phyloP scores from a whole-genome alignment of 2,888 invertebrate species.

The Andricus curvator region DNA sequence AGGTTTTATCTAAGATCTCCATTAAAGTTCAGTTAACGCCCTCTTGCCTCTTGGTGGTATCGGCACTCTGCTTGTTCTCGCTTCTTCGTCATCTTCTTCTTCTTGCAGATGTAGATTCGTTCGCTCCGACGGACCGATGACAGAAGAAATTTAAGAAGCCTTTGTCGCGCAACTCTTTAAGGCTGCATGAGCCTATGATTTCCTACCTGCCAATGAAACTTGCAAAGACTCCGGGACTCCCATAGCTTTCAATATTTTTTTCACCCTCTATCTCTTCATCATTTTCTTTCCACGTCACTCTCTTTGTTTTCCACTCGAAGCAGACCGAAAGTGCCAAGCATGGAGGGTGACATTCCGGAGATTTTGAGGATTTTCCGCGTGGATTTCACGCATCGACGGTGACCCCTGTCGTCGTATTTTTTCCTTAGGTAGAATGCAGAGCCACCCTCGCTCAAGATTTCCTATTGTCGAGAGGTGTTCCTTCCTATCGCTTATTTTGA shows the following conservation, averaged over 20 bases:
- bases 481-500: conserved; percentile 25
- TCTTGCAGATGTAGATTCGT: conserved; percentile 10
- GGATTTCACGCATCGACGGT: conserved; percentile 54
- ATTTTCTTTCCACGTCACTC: conserved; percentile 41
- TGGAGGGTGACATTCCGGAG: conserved; percentile 47
- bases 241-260: conserved; percentile 30
- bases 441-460: conserved; percentile 42
- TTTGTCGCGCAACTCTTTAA: conserved; percentile 48
- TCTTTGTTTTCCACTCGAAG: conserved; percentile 48
- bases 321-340: conserved; percentile 43
- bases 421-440: conserved; percentile 18
- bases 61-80: conserved; percentile 46
- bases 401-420: conserved; percentile 50
- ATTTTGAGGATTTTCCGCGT: conserved; percentile 55
- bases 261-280: conserved; percentile 7
- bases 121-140: conserved; percentile 22
- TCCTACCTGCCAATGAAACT: conserved; percentile 9
- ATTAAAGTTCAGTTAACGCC: conserved; percentile 78
- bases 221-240: conserved; percentile 9
- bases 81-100: conserved; percentile 33
- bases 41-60: conserved; percentile 65
- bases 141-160: conserved; percentile 41
- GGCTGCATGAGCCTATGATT: conserved; percentile 19
- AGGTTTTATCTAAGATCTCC: conserved; percentile 76
- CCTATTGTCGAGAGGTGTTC: conserved; percentile 47